Evolutionary conservation across 2,888 invertebrate genomes (phyloP).

Genomic region (Rhagonycha fulva): DNA sequence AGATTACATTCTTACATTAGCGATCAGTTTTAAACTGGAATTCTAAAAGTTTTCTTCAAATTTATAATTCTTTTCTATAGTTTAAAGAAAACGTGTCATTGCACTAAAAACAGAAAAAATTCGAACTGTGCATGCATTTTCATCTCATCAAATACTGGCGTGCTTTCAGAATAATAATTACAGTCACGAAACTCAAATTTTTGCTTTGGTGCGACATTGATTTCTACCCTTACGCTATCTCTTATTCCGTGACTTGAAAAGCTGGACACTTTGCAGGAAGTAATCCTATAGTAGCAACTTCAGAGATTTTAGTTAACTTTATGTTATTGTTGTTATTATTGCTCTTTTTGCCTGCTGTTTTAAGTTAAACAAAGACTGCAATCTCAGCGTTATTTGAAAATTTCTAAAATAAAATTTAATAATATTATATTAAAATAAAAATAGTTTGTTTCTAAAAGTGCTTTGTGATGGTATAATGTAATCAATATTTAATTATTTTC

Average conservation of each 20-base stretch:
- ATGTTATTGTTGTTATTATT: background rate
- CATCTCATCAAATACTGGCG: background rate
- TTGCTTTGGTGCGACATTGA: background rate
- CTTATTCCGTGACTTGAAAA: background rate
- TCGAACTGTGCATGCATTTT: background rate
- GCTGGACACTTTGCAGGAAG: background rate
- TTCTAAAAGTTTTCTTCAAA: background rate
- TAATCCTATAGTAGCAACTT: background rate
- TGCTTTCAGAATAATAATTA: background rate
- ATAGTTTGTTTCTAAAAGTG: background rate
- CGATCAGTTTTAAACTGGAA: background rate
- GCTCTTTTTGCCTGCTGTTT: background rate
- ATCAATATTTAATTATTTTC: background rate
- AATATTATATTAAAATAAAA: background rate
- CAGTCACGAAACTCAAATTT: background rate
- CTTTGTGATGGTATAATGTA: background rate
- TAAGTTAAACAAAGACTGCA: background rate
- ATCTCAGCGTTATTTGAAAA: background rate
- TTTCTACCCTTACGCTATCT: background rate
- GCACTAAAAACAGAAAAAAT: background rate
- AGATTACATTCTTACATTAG: background rate
- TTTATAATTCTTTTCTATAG: background rate
- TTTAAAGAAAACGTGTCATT: background rate
- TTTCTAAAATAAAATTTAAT: background rate
- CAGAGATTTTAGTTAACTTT: background rate